Evolutionary conservation across 2,797 vertebrate species (phyloP).

Genomic region (Anolis apletophallus): DNA sequence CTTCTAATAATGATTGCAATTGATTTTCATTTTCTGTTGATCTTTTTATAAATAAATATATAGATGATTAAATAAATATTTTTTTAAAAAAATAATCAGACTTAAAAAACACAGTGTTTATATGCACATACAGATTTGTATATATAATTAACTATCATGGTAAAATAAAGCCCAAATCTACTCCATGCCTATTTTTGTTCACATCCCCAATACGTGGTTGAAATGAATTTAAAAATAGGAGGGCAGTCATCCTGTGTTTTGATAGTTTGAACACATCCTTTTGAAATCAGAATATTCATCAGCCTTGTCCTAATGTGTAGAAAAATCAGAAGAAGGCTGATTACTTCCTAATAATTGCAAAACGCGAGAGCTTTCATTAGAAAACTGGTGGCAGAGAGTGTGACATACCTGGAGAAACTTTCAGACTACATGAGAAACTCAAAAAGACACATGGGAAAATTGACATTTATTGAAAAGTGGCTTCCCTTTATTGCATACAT

Average conservation of each 20-base stretch:
- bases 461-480: too few species aligned
- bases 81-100: neutral
- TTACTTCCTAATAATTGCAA: neutral
- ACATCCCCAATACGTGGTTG: neutral
- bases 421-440: too few species aligned
- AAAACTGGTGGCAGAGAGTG: too few species aligned
- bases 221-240: neutral
- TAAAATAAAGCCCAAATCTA: neutral
- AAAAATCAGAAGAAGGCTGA: too few species aligned
- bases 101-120: too few species aligned
- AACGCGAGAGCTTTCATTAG: too few species aligned
- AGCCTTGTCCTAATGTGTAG: neutral
- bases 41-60: neutral
- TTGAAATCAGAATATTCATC: neutral
- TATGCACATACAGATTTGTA: neutral
- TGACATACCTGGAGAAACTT: too few species aligned
- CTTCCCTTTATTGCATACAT: too few species aligned
- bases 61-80: neutral
- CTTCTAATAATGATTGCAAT: neutral
- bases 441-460: too few species aligned
- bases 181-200: neutral
- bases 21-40: slow-evolving; percentile 12
- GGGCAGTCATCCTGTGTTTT: neutral
- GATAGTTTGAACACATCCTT: neutral
- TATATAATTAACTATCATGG: neutral